phyloP scores from a whole-genome alignment of 2,797 vertebrate species.

The Sebastes oblongus region DNA sequence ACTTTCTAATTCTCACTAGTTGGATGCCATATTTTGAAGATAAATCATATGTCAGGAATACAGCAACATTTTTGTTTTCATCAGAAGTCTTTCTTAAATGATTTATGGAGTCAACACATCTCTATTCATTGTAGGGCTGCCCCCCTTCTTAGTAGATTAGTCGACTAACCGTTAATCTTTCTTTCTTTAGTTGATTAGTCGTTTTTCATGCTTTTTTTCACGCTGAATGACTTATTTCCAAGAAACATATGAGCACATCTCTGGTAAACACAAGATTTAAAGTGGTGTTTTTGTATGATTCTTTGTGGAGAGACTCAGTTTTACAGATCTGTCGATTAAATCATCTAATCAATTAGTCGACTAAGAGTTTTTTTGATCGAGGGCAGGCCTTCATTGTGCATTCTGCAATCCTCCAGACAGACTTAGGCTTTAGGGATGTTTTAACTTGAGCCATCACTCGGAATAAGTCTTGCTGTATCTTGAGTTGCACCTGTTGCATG shows the following conservation, averaged over 20 bases:
- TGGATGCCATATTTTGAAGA: background rate
- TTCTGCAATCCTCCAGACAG: conserved; percentile 27
- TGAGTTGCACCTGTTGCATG: conserved; percentile 66
- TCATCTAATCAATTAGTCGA: too few relatives aligned
- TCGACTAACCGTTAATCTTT: background rate
- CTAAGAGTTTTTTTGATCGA: too few relatives aligned
- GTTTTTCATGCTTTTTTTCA: too few relatives aligned
- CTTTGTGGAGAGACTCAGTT: too few relatives aligned
- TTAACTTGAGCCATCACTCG: conserved; percentile 55
- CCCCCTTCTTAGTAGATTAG: background rate
- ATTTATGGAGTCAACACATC: conserved; percentile 4
- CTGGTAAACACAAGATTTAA: too few relatives aligned
- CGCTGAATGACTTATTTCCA: background rate
- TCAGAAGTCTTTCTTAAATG: background rate
- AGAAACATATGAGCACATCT: too few relatives aligned
- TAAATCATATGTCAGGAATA: background rate
- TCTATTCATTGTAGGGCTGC: background rate
- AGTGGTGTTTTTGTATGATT: too few relatives aligned
- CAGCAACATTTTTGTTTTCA: background rate
- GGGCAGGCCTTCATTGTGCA: background rate
- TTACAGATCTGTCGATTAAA: too few relatives aligned
- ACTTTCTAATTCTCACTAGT: background rate
- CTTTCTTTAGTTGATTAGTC: background rate
- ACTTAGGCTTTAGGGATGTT: conserved; percentile 33
- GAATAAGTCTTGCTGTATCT: conserved; percentile 52